Percentiles rank a stretch among this genome's conserved stretches.
Evolutionary conservation across 2,888 invertebrate species (phyloP).

Genomic region (Athalia circularis): DNA sequence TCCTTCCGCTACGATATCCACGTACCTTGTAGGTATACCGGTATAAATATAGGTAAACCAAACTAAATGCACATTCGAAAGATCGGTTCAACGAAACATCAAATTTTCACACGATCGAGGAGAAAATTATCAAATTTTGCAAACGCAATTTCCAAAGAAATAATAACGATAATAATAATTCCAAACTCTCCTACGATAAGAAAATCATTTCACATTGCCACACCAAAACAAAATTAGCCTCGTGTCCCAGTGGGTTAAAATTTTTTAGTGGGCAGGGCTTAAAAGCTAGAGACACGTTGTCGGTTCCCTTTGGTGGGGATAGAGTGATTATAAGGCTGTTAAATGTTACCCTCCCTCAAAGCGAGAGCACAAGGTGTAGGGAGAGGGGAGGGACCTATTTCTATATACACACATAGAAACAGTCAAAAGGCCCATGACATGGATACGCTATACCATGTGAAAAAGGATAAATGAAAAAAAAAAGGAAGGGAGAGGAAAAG

Average conservation of each 20-base stretch:
- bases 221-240: neutral
- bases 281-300: conserved; percentile 16
- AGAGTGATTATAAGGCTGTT: conserved; percentile 58
- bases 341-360: conserved; percentile 45
- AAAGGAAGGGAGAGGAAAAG: no score
- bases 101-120: no score
- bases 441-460: neutral
- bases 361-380: neutral
- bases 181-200: no score
- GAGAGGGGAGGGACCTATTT: conserved; percentile 11
- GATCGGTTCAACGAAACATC: no score
- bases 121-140: no score
- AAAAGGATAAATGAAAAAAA: no score
- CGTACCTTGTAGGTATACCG: neutral
- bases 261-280: conserved; percentile 31
- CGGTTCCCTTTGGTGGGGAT: conserved; percentile 33
- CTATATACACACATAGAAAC: neutral
- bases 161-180: no score
- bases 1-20: neutral
- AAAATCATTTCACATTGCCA: no score
- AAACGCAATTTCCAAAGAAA: no score
- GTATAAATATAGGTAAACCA: no score
- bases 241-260: neutral
- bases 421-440: conserved; percentile 36
- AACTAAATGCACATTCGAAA: no score